Percentiles rank a stretch among this genome's conserved stretches.
These are phyloP conservation scores for Nymphalis io DNA, from an alignment of 1,140 invertebrate species.

Conservation along the genomic window DNA sequence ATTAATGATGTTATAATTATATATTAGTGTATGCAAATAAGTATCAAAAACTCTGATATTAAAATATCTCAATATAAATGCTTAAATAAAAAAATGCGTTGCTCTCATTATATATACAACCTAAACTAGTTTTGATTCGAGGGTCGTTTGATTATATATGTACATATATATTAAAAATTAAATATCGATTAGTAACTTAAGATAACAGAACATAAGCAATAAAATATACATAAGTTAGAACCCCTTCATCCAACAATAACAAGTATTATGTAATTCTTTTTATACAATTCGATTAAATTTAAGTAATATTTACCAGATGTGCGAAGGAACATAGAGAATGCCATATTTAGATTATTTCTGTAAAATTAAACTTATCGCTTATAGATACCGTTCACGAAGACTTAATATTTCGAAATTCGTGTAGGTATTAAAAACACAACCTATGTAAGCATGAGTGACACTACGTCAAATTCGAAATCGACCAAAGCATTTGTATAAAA, in stretches of 20 bases:
- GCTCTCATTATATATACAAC: no score
- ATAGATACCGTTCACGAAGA: conserved; percentile 10
- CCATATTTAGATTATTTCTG: conserved; percentile 44
- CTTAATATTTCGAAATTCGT: conserved; percentile 42
- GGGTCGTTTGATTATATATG: no score
- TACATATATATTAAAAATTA: background rate
- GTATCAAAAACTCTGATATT: no score
- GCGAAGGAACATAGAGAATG: conserved; percentile 61
- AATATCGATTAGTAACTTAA: background rate
- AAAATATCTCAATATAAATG: no score
- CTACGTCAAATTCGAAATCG: background rate
- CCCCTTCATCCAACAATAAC: conserved; percentile 28
- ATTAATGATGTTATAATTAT: no score
- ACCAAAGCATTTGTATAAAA: background rate
- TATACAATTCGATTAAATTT: conserved; percentile 33
- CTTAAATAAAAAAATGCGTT: no score
- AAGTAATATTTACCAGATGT: conserved; percentile 49
- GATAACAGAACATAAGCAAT: background rate
- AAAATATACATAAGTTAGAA: background rate
- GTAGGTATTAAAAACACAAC: conserved; percentile 27
- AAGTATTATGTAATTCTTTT: conserved; percentile 53
- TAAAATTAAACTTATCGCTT: conserved; percentile 15
- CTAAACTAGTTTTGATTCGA: no score
- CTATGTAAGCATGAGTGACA: conserved; percentile 7
- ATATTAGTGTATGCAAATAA: no score